Conservation (phyloP, 2,888 invertebrate species). For the Exocentrus adspersus region DNA sequence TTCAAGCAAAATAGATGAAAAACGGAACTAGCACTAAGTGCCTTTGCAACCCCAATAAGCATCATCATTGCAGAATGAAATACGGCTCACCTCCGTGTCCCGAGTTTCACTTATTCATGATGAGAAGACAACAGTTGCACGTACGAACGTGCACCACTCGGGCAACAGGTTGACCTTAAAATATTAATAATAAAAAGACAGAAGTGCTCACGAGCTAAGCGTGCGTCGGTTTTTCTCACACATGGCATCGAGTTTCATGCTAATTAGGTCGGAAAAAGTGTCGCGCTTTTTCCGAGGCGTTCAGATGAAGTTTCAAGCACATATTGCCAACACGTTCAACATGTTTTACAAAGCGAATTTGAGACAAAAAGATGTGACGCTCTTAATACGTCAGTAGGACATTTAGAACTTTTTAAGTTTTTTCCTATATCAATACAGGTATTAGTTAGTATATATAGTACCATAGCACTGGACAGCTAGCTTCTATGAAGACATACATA, state of each 20-base stretch:
- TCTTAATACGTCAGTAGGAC: no score
- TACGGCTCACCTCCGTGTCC: background rate
- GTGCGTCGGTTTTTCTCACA: conserved; percentile 12
- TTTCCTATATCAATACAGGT: no score
- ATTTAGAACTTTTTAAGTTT: background rate
- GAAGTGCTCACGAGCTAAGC: conserved; percentile 41
- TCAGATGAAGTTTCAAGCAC: background rate
- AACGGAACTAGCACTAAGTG: background rate
- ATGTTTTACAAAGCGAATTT: no score
- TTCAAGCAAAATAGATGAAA: background rate
- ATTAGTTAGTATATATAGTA: no score
- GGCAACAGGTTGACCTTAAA: conserved; percentile 48
- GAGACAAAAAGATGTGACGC: no score
- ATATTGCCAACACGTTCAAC: background rate
- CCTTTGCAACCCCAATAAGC: background rate
- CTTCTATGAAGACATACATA: no score
- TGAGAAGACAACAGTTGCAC: conserved; percentile 15
- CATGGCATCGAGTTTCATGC: background rate
- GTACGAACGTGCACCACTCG: conserved; percentile 13
- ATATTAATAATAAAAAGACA: conserved; percentile 41
- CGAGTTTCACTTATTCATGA: conserved; percentile 18
- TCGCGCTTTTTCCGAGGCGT: background rate
- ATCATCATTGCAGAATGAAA: conserved; percentile 3
- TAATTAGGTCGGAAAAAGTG: background rate
- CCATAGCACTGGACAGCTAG: no score